These are phyloP conservation scores for Melanotaenia nigrans DNA, from an alignment of 2,797 vertebrate genomes.

Conservation along the genomic window DNA sequence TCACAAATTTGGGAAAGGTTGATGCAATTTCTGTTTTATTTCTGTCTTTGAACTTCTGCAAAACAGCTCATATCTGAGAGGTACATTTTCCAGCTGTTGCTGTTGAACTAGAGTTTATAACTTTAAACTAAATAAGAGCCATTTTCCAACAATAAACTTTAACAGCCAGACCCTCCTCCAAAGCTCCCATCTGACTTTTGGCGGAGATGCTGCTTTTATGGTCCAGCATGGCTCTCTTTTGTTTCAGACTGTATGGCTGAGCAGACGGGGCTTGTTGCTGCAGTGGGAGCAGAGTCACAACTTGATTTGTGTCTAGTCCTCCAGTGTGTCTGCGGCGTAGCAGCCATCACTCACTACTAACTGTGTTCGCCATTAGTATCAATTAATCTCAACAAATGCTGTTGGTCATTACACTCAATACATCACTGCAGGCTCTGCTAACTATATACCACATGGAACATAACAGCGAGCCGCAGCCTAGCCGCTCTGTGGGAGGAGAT, in stretches of 20 bases:
- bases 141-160: not conserved
- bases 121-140: not conserved
- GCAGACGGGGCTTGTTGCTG: slow-evolving; percentile 53
- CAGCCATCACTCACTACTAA: slow-evolving; percentile 76
- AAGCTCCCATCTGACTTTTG: slow-evolving; percentile 4
- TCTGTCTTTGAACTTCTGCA: not conserved
- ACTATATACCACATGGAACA: slow-evolving; percentile 48
- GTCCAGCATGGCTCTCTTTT: slow-evolving; percentile 17
- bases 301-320: slow-evolving; percentile 72
- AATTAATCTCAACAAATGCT: slow-evolving; percentile 79
- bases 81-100: not conserved
- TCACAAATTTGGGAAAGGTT: slow-evolving; percentile 9
- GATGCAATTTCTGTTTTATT: not conserved
- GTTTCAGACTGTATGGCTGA: slow-evolving; percentile 40
- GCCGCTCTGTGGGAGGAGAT: slow-evolving; percentile 51
- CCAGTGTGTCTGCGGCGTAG: slow-evolving; percentile 59
- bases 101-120: not conserved
- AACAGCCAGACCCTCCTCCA: slow-evolving; percentile 1
- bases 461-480: slow-evolving; percentile 24
- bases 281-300: slow-evolving; percentile 48
- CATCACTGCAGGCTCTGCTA: slow-evolving; percentile 67
- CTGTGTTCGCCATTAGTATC: slow-evolving; percentile 79
- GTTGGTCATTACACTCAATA: slow-evolving; percentile 71
- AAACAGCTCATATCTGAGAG: not conserved
- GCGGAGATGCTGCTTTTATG: slow-evolving; percentile 28